Conservation (phyloP, 37 sponge, comb jelly and placozoan species). For the Chondrosia reniformis region DNA sequence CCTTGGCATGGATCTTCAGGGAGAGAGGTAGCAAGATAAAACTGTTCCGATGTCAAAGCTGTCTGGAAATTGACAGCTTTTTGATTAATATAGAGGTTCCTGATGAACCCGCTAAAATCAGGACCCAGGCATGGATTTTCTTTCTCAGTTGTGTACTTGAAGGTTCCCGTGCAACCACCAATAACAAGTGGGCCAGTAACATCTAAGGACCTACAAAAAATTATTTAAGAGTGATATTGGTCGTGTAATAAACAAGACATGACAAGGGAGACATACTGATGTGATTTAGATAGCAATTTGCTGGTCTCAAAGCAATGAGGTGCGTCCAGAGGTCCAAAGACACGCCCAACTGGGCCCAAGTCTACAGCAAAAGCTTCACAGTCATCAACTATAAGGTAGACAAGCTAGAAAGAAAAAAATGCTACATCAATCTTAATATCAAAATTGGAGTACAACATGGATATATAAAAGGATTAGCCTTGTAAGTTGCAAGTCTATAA, state of each 20-base stretch:
- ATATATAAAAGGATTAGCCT: no score
- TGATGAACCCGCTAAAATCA: constrained; percentile 56
- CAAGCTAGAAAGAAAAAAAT: no score
- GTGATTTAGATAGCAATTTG: background rate
- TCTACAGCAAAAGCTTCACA: background rate
- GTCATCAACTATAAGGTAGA: constrained; percentile 14
- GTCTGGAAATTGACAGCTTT: constrained; percentile 42
- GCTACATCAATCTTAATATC: no score
- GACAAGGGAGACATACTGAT: background rate
- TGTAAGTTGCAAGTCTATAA: no score
- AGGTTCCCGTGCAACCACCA: constrained; percentile 11
- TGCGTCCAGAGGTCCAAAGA: constrained; percentile 2
- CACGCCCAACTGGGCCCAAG: constrained; percentile 11
- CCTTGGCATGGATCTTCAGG: constrained; percentile 30
- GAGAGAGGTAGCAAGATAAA: background rate
- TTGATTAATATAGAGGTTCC: constrained; percentile 41
- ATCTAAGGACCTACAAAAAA: constrained; percentile 45
- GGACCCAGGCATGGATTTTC: background rate
- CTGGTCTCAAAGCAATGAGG: background rate
- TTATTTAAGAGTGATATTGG: no score
- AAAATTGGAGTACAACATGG: no score
- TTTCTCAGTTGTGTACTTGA: background rate
- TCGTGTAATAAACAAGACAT: no score
- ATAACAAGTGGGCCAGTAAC: constrained; percentile 50
- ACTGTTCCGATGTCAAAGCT: constrained; percentile 14